A percentile compares a stretch with the other conserved stretches of the same genome.
Evolutionary conservation across 2,113 vertebrate genomes (phyloP).

Genomic region (Prionailurus viverrinus): DNA sequence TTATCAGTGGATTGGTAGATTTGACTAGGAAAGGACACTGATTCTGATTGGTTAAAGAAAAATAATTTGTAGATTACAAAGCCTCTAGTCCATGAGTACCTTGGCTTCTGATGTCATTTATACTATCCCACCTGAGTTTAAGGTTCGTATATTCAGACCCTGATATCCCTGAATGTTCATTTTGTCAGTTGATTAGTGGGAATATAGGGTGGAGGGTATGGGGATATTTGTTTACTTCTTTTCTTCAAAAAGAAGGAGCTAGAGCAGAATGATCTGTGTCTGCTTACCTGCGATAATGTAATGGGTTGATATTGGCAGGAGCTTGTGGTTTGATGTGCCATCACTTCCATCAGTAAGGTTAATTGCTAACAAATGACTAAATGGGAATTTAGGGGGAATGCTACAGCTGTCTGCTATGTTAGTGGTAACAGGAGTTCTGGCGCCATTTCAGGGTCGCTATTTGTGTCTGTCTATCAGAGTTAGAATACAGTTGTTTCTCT

Average conservation of each 20-base stretch:
- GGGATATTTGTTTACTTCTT: slow-evolving; percentile 64
- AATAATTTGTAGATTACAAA: neutral
- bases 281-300: slow-evolving; percentile 81
- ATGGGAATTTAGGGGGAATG: slow-evolving; percentile 82
- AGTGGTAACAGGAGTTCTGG: slow-evolving; percentile 86
- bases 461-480: slow-evolving; percentile 89
- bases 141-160: neutral
- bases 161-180: neutral
- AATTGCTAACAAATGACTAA: slow-evolving; percentile 87
- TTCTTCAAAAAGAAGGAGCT: slow-evolving; percentile 18
- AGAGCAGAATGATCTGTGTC: neutral
- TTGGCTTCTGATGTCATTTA: slow-evolving; percentile 63
- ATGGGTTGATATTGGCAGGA: slow-evolving; percentile 72
- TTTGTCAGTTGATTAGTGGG: neutral
- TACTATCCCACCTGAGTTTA: neutral
- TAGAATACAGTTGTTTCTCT: slow-evolving; percentile 88
- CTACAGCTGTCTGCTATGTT: slow-evolving; percentile 86
- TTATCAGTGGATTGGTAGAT: neutral
- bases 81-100: neutral
- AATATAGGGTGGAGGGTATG: neutral
- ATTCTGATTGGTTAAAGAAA: slow-evolving; percentile 52
- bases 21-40: neutral
- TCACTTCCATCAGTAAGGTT: slow-evolving; percentile 83
- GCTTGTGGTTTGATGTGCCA: slow-evolving; percentile 76
- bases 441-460: slow-evolving; percentile 89